Percentiles rank a stretch among this genome's conserved stretches.
These are phyloP conservation scores for Cotesia chilonis DNA, from an alignment of 1,140 invertebrate genomes.

Conservation along the genomic window DNA sequence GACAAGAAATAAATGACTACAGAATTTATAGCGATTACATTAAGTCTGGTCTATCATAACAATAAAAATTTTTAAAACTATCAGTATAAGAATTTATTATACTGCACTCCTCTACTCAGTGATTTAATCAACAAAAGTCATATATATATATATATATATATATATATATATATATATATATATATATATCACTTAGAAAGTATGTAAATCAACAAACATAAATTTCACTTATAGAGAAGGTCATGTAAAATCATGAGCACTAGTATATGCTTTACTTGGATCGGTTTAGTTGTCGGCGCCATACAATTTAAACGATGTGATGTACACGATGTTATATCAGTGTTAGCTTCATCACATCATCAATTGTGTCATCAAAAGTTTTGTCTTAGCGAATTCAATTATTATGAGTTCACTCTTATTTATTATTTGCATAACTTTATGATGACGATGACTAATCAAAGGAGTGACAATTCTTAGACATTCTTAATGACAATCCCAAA, in stretches of 20 bases:
- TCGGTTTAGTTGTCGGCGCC: conserved; percentile 4
- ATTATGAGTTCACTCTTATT: conserved; percentile 36
- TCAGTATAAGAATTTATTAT: too few species aligned
- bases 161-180: too few species aligned
- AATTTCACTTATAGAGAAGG: conserved; percentile 17
- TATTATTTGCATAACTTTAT: conserved; percentile 2
- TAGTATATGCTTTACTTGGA: neutral
- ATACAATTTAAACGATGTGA: neutral
- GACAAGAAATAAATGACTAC: neutral
- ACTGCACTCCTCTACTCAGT: too few species aligned
- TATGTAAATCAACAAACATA: conserved; percentile 35
- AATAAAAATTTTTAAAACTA: too few species aligned
- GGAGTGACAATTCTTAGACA: neutral
- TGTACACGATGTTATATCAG: neutral
- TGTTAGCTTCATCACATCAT: conserved; percentile 7
- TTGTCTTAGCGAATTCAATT: conserved; percentile 16
- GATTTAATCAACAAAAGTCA: conserved; percentile 26
- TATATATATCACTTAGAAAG: conserved; percentile 8
- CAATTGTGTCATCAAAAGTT: conserved; percentile 27
- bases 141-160: neutral
- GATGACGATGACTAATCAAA: conserved; percentile 26
- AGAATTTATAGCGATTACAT: neutral
- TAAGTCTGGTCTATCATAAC: neutral
- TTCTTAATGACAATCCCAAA: conserved; percentile 4
- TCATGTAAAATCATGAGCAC: neutral